Evolutionary conservation across 2,797 vertebrate species (phyloP), one percentile per base, ranked within the genome.

Genomic region (Coluber constrictor): DNA sequence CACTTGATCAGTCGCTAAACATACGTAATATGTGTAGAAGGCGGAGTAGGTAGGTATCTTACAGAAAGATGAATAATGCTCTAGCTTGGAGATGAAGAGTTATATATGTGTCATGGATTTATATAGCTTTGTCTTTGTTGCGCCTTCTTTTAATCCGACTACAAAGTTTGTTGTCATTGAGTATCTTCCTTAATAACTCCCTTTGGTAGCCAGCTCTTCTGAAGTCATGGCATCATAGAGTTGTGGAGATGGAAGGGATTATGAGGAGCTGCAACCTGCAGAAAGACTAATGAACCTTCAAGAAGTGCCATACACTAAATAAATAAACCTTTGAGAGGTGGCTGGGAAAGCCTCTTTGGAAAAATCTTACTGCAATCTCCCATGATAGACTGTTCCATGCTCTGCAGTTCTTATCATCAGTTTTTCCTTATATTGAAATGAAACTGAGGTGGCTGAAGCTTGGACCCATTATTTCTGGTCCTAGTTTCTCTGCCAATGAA

Each of bases 1-100:
- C 87, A 86, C 56, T 90, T 94, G 94, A 93, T 79, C 27, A 8
- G 2, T 93, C 90, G 66, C 90, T 95, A 94, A 96, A 95, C 93
- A 79, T 90, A 6, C 86, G 23, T 0, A 0, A 86, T 87, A 15
- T n/a, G 90, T 88, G 92, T 93, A 94, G 93, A 94, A 96, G 90
- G 93, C 13, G 18, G 1, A 0, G 10, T 94, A 51, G 86, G 4
- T 94, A 86, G 94, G 89, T 95, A 4, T 87, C 0, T 59, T 11
- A 5, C 8, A 43, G 16, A 60, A 15, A 57, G 29, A 74, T 57
- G 57, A 89, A 13, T n/a, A 16, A 61, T 55, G 5, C 16, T 87
- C 95, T 94, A 74, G 91, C 55, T 93, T 91, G 25, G 92, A 95
- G 86, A 23, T 94, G 66, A 25, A 0, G 0, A 32, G 47, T 6